Evolutionary conservation across 2,113 vertebrate species (phyloP).

Genomic region (Laticauda colubrina): DNA sequence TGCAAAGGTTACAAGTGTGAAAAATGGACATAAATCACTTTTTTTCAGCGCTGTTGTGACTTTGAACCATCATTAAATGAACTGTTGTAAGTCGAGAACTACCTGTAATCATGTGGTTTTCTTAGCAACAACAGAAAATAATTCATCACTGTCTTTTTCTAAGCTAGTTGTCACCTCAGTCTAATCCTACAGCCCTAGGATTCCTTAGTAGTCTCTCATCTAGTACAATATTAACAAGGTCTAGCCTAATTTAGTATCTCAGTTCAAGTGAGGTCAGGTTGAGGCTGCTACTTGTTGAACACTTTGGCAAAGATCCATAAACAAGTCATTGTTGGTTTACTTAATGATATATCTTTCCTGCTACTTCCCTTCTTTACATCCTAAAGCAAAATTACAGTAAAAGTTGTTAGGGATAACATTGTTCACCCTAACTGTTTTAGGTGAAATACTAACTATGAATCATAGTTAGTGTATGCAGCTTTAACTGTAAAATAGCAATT

Average conservation of each 20-base stretch:
- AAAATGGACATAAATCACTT: background rate
- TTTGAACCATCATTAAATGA: background rate
- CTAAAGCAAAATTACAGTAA: background rate
- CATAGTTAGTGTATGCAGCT: too few species aligned
- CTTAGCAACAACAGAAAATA: background rate
- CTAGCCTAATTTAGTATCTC: background rate
- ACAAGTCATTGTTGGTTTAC: background rate
- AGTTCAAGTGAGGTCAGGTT: background rate
- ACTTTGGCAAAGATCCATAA: background rate
- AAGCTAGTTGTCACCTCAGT: background rate
- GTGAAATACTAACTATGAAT: too few species aligned
- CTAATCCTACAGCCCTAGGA: background rate
- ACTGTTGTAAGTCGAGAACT: background rate
- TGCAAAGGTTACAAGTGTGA: background rate
- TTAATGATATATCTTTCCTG: background rate
- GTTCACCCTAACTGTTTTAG: too few species aligned
- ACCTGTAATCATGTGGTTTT: background rate
- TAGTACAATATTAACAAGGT: background rate
- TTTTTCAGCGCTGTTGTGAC: background rate
- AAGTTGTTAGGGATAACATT: too few species aligned
- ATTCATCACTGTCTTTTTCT: background rate
- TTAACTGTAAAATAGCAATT: too few species aligned
- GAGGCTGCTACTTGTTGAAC: background rate
- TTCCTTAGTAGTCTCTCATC: background rate
- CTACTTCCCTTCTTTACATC: background rate